phyloP scores from a whole-genome alignment of 2,113 vertebrate species.

The Chionodraco myersi region DNA sequence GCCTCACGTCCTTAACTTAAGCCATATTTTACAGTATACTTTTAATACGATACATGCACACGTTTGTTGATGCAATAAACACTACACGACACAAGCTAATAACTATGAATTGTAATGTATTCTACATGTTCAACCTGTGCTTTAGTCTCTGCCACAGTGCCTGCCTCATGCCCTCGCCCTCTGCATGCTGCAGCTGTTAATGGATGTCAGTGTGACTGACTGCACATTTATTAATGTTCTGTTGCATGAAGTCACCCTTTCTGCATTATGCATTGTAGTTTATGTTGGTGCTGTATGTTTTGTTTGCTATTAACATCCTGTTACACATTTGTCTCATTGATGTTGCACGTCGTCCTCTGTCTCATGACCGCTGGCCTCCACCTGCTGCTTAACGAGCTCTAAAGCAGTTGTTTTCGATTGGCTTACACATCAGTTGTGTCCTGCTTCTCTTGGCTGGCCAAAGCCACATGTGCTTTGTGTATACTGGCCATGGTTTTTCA shows the following conservation, averaged over 20 bases:
- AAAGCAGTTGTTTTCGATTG: slow-evolving; percentile 27
- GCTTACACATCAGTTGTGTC: background rate
- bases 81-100: background rate
- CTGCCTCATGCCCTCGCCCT: slow-evolving; percentile 23
- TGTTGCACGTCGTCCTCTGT: slow-evolving; percentile 47
- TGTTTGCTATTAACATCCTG: slow-evolving; percentile 4
- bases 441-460: slow-evolving; percentile 35
- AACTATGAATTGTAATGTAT: slow-evolving; percentile 12
- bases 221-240: slow-evolving; percentile 50
- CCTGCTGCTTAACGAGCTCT: slow-evolving; percentile 35
- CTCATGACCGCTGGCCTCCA: slow-evolving; percentile 18
- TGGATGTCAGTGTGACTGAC: slow-evolving; percentile 35
- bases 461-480: slow-evolving; percentile 25
- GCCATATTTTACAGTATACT: background rate
- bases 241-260: slow-evolving; percentile 27
- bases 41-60: background rate
- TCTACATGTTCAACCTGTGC: slow-evolving; percentile 46
- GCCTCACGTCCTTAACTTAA: background rate
- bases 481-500: slow-evolving; percentile 7
- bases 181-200: slow-evolving; percentile 42
- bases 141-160: slow-evolving; percentile 26
- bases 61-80: background rate
- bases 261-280: background rate
- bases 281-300: background rate
- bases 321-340: background rate